Evolutionary conservation across 1,140 invertebrate genomes (phyloP).

Genomic region (Drosophila saltans): DNA sequence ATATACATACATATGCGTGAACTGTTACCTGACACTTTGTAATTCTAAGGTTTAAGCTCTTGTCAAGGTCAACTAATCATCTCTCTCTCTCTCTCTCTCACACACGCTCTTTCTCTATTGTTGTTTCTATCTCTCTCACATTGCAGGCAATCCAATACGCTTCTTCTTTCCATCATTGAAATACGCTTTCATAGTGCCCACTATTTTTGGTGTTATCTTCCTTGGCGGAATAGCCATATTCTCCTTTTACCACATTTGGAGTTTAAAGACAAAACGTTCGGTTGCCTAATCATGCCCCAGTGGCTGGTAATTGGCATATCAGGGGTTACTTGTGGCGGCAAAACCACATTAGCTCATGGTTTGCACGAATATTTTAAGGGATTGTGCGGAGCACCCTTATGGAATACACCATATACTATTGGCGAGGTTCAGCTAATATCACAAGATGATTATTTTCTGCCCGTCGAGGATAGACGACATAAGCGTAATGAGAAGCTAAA

Average conservation of each 20-base stretch:
- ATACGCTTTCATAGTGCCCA: conserved; percentile 86
- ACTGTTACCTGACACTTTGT: conserved; percentile 33
- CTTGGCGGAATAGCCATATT: conserved; percentile 87
- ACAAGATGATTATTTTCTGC: conserved; percentile 92
- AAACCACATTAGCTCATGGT: conserved; percentile 88
- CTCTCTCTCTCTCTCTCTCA: not conserved
- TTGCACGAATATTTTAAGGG: conserved; percentile 84
- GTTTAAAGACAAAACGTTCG: conserved; percentile 58
- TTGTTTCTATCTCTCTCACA: not conserved
- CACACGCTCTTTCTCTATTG: conserved; percentile 54
- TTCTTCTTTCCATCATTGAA: conserved; percentile 86
- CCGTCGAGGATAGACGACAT: conserved; percentile 87
- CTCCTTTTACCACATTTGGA: conserved; percentile 86
- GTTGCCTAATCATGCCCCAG: conserved; percentile 65
- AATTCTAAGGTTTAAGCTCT: conserved; percentile 31
- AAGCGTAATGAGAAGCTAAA: conserved; percentile 86
- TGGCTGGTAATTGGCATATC: conserved; percentile 90
- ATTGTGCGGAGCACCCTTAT: conserved; percentile 52
- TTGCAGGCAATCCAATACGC: conserved; percentile 84
- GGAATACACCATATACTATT: conserved; percentile 78
- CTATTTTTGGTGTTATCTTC: conserved; percentile 86
- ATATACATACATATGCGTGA: conserved; percentile 11
- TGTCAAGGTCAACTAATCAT: conserved; percentile 41
- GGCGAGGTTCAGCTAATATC: conserved; percentile 86
- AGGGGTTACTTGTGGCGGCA: conserved; percentile 91